Conservation (phyloP, 2,113 vertebrate genomes). For the Austrofundulus limnaeus region DNA sequence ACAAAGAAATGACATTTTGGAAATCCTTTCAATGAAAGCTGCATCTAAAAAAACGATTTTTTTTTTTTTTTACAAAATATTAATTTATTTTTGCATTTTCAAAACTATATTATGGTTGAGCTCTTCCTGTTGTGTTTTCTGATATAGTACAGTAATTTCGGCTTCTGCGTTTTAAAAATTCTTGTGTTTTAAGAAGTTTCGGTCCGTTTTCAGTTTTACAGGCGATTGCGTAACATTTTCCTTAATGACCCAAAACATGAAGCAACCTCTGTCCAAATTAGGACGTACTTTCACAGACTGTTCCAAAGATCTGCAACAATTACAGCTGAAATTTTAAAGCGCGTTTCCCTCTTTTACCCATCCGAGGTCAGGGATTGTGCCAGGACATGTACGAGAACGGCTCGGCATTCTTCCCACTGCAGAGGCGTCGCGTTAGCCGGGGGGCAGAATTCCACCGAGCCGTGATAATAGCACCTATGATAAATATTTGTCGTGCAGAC, state of each 20-base stretch:
- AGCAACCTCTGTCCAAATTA: background rate
- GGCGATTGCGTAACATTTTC: no score
- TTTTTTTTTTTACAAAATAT: no score
- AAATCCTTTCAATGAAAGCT: no score
- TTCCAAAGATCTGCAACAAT: background rate
- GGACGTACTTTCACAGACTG: background rate
- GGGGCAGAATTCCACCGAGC: constrained; percentile 68
- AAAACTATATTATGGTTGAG: no score
- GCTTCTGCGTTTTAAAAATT: no score
- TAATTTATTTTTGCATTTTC: no score
- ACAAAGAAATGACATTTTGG: no score
- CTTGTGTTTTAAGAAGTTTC: no score
- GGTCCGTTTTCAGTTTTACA: no score
- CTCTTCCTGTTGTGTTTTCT: no score
- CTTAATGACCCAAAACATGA: background rate
- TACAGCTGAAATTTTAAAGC: constrained; percentile 27
- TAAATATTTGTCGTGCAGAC: constrained; percentile 36
- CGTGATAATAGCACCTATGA: constrained; percentile 57
- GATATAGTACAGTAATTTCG: no score
- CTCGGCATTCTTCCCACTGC: constrained; percentile 69
- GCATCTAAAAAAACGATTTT: no score
- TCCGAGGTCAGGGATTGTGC: constrained; percentile 67
- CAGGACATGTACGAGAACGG: constrained; percentile 55
- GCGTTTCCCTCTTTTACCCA: constrained; percentile 37
- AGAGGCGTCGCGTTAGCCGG: constrained; percentile 47